Percentiles rank a stretch among this genome's conserved stretches.
Evolutionary conservation across 2,888 invertebrate species (phyloP).

Genomic region (Eilema sororculum): DNA sequence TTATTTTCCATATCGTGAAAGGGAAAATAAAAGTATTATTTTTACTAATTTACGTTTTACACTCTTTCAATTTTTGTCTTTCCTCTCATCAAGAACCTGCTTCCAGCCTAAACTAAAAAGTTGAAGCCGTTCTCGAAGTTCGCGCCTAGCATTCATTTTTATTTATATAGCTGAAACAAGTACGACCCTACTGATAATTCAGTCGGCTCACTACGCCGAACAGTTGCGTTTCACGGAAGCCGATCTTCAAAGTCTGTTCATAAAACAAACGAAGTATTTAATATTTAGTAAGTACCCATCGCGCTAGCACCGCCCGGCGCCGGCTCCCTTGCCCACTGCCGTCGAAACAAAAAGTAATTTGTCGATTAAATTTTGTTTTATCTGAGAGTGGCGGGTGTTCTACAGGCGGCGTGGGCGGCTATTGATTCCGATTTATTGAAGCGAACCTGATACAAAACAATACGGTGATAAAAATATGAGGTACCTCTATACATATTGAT

Average conservation of each 20-base stretch:
- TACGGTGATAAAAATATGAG: not conserved
- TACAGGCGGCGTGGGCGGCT: constrained; percentile 20
- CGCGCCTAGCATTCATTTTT: not conserved
- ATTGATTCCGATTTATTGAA: constrained; percentile 20
- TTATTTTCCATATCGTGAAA: too few relatives aligned
- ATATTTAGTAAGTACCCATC: constrained; percentile 30
- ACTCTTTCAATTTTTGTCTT: too few relatives aligned
- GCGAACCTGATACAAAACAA: not conserved
- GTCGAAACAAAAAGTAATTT: constrained; percentile 37
- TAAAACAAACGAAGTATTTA: constrained; percentile 14
- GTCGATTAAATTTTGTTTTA: constrained; percentile 47
- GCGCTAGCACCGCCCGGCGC: constrained; percentile 33
- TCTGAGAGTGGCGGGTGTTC: constrained; percentile 33
- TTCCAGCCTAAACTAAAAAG: not conserved
- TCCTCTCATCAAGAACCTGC: too few relatives aligned
- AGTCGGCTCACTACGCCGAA: not conserved
- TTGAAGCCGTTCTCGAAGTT: not conserved
- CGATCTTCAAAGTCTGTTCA: not conserved
- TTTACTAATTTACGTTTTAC: too few relatives aligned
- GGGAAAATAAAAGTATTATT: too few relatives aligned
- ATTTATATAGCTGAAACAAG: not conserved
- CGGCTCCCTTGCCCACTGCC: constrained; percentile 28
- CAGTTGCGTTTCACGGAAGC: not conserved
- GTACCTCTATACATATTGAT: not conserved
- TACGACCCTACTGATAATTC: not conserved